Conservation (phyloP, 1,140 invertebrate genomes). For the Branchinecta lynchi region DNA sequence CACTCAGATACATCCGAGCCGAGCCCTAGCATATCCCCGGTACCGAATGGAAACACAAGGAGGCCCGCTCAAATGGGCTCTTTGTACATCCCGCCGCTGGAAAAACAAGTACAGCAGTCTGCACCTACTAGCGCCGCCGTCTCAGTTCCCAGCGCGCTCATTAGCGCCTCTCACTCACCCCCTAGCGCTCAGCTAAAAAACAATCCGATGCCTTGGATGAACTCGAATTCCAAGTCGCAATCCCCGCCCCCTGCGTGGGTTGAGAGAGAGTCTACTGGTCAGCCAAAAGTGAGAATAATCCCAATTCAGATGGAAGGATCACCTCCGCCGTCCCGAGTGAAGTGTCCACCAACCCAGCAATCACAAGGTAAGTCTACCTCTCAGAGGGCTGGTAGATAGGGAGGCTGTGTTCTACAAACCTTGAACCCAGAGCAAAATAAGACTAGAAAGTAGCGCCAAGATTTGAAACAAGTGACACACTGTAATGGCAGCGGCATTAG, state of each 20-base stretch:
- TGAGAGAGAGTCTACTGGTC: slow-evolving; percentile 19
- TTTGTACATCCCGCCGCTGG: slow-evolving; percentile 28
- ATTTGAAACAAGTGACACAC: no score
- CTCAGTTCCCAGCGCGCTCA: neutral
- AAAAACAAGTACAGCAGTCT: slow-evolving; percentile 18
- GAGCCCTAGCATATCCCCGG: neutral
- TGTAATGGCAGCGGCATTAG: no score
- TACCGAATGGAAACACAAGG: neutral
- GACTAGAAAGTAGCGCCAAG: no score
- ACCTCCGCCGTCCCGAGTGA: slow-evolving; percentile 19
- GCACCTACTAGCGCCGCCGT: slow-evolving; percentile 16
- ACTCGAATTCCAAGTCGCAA: slow-evolving; percentile 33
- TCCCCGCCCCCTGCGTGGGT: slow-evolving; percentile 26
- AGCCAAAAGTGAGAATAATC: slow-evolving; percentile 18
- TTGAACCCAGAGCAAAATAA: no score
- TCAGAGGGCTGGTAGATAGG: neutral
- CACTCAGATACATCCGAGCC: neutral
- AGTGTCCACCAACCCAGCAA: slow-evolving; percentile 14
- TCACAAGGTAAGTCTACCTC: slow-evolving; percentile 20
- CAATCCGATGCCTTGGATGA: slow-evolving; percentile 43
- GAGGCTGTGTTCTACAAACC: no score
- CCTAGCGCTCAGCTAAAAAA: slow-evolving; percentile 32
- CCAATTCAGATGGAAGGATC: slow-evolving; percentile 26
- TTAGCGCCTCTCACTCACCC: slow-evolving; percentile 16
- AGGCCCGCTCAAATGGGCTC: slow-evolving; percentile 26